Evolutionary conservation across 1,140 invertebrate species (phyloP).

Genomic region (Holotrichia oblita): DNA sequence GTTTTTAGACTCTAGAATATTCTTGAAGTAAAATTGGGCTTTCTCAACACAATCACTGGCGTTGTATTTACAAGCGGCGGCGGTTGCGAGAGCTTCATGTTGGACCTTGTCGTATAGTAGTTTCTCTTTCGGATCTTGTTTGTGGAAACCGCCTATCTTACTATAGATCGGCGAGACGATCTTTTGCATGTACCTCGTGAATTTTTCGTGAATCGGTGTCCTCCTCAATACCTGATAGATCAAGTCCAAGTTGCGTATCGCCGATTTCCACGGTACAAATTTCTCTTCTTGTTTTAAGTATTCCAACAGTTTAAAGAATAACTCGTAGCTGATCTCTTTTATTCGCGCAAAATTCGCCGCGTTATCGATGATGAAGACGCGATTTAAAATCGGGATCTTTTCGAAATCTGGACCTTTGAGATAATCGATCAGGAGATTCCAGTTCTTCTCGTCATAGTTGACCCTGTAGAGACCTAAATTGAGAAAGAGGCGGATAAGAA

Average conservation of each 20-base stretch:
- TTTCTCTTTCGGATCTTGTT: constrained; percentile 59
- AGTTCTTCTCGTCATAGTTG: constrained; percentile 84
- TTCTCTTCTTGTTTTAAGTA: constrained; percentile 73
- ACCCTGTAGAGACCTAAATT: constrained; percentile 77
- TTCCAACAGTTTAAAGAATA: constrained; percentile 69
- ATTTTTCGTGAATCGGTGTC: constrained; percentile 65
- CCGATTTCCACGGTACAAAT: constrained; percentile 75
- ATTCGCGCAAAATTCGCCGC: constrained; percentile 78
- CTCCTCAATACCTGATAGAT: constrained; percentile 65
- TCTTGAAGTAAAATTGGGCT: constrained; percentile 66
- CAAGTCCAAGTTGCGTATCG: constrained; percentile 66
- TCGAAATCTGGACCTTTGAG: constrained; percentile 65
- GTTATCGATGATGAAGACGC: constrained; percentile 85
- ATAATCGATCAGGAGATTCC: constrained; percentile 71
- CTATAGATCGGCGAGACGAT: constrained; percentile 68
- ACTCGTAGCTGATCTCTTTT: constrained; percentile 72
- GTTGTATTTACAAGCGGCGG: constrained; percentile 70
- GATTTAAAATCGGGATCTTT: constrained; percentile 73
- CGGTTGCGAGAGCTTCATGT: constrained; percentile 67
- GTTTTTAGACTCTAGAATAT: constrained; percentile 64
- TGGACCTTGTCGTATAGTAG: constrained; percentile 65
- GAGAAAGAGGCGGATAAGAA: too few species aligned
- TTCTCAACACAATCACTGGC: constrained; percentile 70
- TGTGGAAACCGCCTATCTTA: constrained; percentile 63
- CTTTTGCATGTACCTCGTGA: constrained; percentile 68